Percentiles rank a stretch among this genome's conserved stretches.
phyloP scores from a whole-genome alignment of 2,797 vertebrate genomes.

The Poeciliopsis presidionis region DNA sequence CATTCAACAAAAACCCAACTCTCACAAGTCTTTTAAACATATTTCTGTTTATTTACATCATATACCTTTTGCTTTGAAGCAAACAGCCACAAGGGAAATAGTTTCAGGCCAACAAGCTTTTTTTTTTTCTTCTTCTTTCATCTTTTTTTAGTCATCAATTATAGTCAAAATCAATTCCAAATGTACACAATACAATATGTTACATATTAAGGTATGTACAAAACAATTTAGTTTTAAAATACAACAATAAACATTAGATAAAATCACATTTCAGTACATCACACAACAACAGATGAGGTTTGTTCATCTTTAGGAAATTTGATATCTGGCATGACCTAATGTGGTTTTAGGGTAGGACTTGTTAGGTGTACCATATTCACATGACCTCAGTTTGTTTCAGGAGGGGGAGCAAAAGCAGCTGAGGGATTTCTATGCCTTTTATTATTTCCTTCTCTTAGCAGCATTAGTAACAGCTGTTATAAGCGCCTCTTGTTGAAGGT shows the following conservation, averaged over 20 bases:
- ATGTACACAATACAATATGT: conserved; percentile 88
- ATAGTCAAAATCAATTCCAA: conserved; percentile 74
- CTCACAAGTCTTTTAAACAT: conserved; percentile 60
- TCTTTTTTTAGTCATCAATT: conserved; percentile 70
- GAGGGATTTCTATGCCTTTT: conserved; percentile 46
- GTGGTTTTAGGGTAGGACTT: conserved; percentile 36
- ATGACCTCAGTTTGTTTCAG: conserved; percentile 41
- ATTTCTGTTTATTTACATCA: conserved; percentile 82
- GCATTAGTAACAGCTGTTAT: conserved; percentile 52
- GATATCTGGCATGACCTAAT: conserved; percentile 47
- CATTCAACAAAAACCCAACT: conserved; percentile 24
- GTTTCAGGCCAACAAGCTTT: conserved; percentile 67
- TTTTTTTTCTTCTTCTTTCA: not conserved
- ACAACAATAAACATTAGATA: conserved; percentile 70
- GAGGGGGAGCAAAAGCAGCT: conserved; percentile 39
- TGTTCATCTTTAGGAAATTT: conserved; percentile 41
- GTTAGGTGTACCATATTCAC: conserved; percentile 70
- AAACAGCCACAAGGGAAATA: conserved; percentile 72
- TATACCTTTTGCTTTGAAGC: conserved; percentile 78
- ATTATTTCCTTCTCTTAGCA: conserved; percentile 40
- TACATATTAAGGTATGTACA: conserved; percentile 93
- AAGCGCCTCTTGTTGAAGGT: conserved; percentile 45
- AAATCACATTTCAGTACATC: conserved; percentile 61
- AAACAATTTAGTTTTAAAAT: conserved; percentile 68
- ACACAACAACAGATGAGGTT: conserved; percentile 33